Evolutionary conservation across 2,888 invertebrate species (phyloP).

Genomic region (Nemoura dubitans): DNA sequence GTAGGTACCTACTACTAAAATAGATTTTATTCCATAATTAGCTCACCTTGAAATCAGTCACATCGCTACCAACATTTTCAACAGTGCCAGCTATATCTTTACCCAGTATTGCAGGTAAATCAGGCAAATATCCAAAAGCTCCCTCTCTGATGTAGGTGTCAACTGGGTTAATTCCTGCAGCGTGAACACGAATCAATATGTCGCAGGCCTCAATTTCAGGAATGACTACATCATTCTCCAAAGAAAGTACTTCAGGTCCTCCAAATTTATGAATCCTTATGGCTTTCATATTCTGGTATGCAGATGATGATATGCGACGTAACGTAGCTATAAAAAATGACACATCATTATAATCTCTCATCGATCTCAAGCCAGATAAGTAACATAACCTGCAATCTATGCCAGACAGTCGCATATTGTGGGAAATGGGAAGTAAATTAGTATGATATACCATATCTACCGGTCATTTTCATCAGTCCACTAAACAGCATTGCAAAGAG

Average conservation of each 20-base stretch:
- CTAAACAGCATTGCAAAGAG: not conserved
- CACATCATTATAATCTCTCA: not conserved
- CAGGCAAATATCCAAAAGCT: constrained; percentile 58
- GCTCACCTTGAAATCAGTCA: constrained; percentile 60
- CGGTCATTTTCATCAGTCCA: not conserved
- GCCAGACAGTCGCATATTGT: not conserved
- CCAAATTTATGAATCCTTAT: constrained; percentile 61
- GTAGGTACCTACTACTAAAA: constrained; percentile 3
- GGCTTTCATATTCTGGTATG: constrained; percentile 55
- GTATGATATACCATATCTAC: not conserved
- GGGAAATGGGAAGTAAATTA: not conserved
- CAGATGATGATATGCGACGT: constrained; percentile 15
- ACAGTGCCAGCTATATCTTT: constrained; percentile 65
- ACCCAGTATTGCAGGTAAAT: constrained; percentile 64
- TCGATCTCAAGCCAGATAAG: not conserved
- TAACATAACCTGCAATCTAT: not conserved
- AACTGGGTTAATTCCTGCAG: constrained; percentile 67
- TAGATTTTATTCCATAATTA: constrained; percentile 9
- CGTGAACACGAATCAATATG: constrained; percentile 63
- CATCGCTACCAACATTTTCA: constrained; percentile 59
- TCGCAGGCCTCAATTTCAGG: constrained; percentile 53
- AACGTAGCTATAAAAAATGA: constrained; percentile 19
- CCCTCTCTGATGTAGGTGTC: constrained; percentile 67
- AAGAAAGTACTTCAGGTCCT: constrained; percentile 59
- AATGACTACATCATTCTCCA: constrained; percentile 53